A percentile compares a stretch with the other conserved stretches of the same genome.
These are phyloP conservation scores for Pedetes capensis DNA, from an alignment of 2,113 vertebrate species.

Conservation along the genomic window DNA sequence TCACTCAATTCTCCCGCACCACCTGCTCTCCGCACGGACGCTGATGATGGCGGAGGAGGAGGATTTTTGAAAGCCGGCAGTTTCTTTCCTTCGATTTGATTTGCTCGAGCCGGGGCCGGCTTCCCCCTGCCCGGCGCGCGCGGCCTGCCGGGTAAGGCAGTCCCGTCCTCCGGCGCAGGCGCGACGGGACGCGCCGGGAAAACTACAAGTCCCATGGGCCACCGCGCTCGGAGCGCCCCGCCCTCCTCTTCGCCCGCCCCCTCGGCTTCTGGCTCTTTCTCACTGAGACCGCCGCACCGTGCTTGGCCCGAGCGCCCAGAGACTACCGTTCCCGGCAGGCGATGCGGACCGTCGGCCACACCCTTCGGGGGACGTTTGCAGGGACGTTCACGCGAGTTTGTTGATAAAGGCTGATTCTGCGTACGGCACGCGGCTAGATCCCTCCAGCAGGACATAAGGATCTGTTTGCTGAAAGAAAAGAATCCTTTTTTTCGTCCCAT, in stretches of 20 bases:
- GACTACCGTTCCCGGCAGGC: conserved; percentile 23
- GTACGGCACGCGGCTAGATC: fast-evolving
- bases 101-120: conserved; percentile 65
- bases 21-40: conserved; percentile 61
- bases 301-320: fast-evolving
- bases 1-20: background rate
- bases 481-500: background rate
- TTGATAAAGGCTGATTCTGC: background rate
- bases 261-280: conserved; percentile 29
- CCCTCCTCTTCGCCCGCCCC: background rate
- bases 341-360: fast-evolving
- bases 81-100: conserved; percentile 78
- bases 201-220: conserved; percentile 32
- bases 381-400: background rate
- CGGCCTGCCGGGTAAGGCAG: conserved; percentile 48
- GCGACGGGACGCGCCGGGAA: fast-evolving
- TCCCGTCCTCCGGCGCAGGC: background rate
- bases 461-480: background rate
- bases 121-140: background rate
- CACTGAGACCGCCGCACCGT: background rate
- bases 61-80: conserved; percentile 87
- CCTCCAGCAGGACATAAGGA: background rate
- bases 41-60: conserved; percentile 80
- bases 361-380: background rate
- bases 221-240: background rate